These are phyloP conservation scores for Caerostris darwini DNA, from an alignment of 1,140 invertebrate genomes.

Conservation along the genomic window DNA sequence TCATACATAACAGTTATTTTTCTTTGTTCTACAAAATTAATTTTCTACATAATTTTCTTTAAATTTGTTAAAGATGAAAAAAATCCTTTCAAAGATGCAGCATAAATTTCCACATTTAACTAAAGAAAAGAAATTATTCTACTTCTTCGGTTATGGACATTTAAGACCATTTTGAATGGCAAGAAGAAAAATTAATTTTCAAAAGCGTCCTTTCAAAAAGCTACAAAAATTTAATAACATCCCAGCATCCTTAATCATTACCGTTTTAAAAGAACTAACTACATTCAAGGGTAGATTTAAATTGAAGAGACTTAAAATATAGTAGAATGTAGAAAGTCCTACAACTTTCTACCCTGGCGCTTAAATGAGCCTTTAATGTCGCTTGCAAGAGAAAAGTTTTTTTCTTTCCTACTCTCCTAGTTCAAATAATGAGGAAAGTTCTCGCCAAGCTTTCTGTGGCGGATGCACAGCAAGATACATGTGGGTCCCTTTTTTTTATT, in stretches of 20 bases:
- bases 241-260: background rate
- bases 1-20: too few relatives aligned
- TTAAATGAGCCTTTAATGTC: background rate
- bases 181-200: too few relatives aligned
- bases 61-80: too few relatives aligned
- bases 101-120: too few relatives aligned
- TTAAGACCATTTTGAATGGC: too few relatives aligned
- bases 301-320: too few relatives aligned
- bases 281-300: background rate
- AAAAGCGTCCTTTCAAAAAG: background rate
- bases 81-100: too few relatives aligned
- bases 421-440: conserved; percentile 12
- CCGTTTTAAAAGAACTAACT: background rate
- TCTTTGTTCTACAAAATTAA: too few relatives aligned
- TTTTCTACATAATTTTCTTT: too few relatives aligned
- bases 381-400: background rate
- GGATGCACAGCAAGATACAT: background rate
- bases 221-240: background rate
- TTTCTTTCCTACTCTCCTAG: background rate
- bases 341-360: background rate
- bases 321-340: background rate
- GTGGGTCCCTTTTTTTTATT: background rate
- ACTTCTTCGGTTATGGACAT: too few relatives aligned
- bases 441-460: background rate
- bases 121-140: too few relatives aligned